Base-by-base conservation (phyloP, 2,888 invertebrate species). In the Taphrorychus bicolor region DNA sequence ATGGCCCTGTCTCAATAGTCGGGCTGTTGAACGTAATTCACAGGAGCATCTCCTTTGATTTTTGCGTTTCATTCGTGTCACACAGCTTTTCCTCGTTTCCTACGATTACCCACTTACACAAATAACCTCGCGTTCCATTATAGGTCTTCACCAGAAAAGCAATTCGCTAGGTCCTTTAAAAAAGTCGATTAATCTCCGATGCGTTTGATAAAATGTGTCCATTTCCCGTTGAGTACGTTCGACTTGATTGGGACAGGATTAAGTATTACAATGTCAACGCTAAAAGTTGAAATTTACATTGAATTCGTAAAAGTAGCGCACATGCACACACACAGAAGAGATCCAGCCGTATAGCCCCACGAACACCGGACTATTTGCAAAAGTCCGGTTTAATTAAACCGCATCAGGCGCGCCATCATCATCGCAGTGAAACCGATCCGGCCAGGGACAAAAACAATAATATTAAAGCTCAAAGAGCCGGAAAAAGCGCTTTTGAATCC, bases 391-490 rank as follows among this genome's bases (percentile, higher is more conserved):
- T 62, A 62, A 62, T 62, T 62, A 62, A 62, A 62, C 22, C 59
- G 56, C 22, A 49, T 32, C 45, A 45, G 45, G 16, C 51, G 22
- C 54, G 54, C 54, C 54, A 54, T 19, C 45, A 41, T 11, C 48
- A 17, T 11, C 51, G 24, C 52, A 56, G 45, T 45, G 62, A 65
- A 69, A 64, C 69, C 69, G 65, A 69, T 69, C 52, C 69, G 69
- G 23, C 54, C 32, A 56, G 23, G 66, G 40, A 69, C 69, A 69
- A 69, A 69, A 69, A 69, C 69, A 69, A 69, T 69, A 69, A 69
- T 69, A 69, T 69, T 69, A 62, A 69, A 69, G 59, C 69, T 69
- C 69, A 69, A 69, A 69, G 69, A 62, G 62, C 45, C 62, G 62
- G 62, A 62, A 62, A 62, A 62, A 62, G 62, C 62, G 62, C 69